These are phyloP conservation scores for Haemorhous mexicanus DNA, from an alignment of 2,113 vertebrate genomes.

Conservation along the genomic window DNA sequence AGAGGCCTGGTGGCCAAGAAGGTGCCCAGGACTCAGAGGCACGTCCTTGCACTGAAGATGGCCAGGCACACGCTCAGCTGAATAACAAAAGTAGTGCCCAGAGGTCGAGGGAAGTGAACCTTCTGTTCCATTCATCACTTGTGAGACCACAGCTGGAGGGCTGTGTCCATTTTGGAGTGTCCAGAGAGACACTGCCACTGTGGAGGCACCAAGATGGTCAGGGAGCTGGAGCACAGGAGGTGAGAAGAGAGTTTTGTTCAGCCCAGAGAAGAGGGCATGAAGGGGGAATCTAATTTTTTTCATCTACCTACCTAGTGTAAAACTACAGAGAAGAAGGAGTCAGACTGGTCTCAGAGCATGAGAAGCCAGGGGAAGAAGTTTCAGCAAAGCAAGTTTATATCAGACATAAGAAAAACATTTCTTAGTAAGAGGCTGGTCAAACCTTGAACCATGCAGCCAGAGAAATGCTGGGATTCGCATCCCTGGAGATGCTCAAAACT, in stretches of 20 bases:
- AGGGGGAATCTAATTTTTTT: background rate
- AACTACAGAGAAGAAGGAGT: background rate
- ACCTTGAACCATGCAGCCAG: background rate
- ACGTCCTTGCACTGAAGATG: background rate
- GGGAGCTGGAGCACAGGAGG: background rate
- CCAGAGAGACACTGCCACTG: background rate
- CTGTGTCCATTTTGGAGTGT: background rate
- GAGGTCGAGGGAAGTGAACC: background rate
- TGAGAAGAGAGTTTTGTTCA: background rate
- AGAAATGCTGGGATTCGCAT: background rate
- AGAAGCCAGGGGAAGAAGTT: background rate
- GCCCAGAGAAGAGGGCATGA: background rate
- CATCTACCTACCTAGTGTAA: background rate
- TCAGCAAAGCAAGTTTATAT: background rate
- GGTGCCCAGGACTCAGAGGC: background rate
- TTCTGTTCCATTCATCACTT: accelerated
- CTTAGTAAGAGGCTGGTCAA: background rate
- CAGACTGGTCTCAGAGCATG: background rate
- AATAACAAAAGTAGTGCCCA: background rate
- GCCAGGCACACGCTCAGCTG: background rate
- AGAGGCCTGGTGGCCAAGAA: background rate
- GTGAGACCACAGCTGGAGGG: background rate
- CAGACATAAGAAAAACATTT: background rate
- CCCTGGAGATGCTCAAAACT: background rate
- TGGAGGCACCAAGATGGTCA: background rate